Evolutionary conservation across 2,888 invertebrate genomes (phyloP).

Genomic region (Euphydryas editha): DNA sequence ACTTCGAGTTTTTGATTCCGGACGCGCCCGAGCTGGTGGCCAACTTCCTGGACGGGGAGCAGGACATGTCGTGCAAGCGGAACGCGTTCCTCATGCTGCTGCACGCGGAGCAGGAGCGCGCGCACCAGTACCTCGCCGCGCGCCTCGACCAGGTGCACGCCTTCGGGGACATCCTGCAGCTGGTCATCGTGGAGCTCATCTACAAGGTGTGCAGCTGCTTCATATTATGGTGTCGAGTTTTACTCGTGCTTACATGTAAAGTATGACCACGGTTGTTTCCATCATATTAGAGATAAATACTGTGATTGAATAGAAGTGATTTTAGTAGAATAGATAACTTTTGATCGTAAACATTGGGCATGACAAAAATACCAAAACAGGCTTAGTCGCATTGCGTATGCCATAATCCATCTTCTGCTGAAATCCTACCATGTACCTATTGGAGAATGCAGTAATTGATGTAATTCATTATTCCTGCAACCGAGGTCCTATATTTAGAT

Average conservation of each 20-base stretch:
- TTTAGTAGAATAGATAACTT: too few relatives aligned
- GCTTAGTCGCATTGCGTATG: too few relatives aligned
- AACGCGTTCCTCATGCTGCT: slow-evolving; percentile 99
- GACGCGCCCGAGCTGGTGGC: slow-evolving; percentile 99
- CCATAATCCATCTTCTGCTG: too few relatives aligned
- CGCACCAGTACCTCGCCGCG: slow-evolving; percentile 95
- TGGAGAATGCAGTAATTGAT: too few relatives aligned
- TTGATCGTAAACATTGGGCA: too few relatives aligned
- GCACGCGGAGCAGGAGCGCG: slow-evolving; percentile 98
- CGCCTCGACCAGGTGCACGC: slow-evolving; percentile 97
- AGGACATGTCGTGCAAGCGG: slow-evolving; percentile 99
- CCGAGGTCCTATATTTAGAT: neutral
- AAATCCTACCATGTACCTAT: too few relatives aligned
- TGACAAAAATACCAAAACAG: too few relatives aligned
- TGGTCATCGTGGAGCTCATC: slow-evolving; percentile 99
- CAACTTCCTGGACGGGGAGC: slow-evolving; percentile 96
- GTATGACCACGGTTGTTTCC: too few relatives aligned
- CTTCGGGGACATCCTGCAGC: slow-evolving; percentile 98
- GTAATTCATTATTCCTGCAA: neutral
- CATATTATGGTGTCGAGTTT: too few relatives aligned
- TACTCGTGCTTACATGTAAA: too few relatives aligned
- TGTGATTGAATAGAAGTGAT: too few relatives aligned
- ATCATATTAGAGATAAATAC: too few relatives aligned
- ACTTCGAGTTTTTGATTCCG: slow-evolving; percentile 99
- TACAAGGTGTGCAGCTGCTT: slow-evolving; percentile 89